phyloP scores from a whole-genome alignment of 2,888 invertebrate species.

The Deilephila porcellus region DNA sequence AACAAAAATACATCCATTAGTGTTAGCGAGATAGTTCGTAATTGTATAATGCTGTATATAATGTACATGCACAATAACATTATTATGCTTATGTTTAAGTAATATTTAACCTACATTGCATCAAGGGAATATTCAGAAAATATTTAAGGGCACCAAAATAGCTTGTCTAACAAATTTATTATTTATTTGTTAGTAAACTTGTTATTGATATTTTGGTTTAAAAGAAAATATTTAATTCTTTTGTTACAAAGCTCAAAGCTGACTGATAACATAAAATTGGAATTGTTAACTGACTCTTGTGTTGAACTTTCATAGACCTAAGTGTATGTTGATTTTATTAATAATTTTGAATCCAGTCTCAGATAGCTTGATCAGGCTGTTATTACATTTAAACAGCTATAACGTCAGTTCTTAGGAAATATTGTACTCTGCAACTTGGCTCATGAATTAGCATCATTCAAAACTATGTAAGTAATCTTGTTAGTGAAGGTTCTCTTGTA shows the following conservation, averaged over 20 bases:
- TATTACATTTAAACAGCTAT: background rate
- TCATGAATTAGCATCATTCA: background rate
- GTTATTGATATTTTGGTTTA: background rate
- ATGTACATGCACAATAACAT: conserved; percentile 48
- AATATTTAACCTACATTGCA: conserved; percentile 28
- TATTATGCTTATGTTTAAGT: conserved; percentile 36
- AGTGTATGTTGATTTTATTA: background rate
- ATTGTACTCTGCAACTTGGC: background rate
- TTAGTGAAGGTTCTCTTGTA: background rate
- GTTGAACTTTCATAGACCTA: background rate
- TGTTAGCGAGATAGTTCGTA: conserved; percentile 51
- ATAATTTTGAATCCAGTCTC: background rate
- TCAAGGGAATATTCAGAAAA: background rate
- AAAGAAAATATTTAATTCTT: background rate
- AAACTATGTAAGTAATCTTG: background rate
- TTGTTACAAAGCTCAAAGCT: conserved; percentile 27
- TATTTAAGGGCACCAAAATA: background rate
- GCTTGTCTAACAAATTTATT: background rate
- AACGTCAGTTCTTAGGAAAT: background rate
- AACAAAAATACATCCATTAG: conserved; percentile 40
- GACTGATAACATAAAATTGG: background rate
- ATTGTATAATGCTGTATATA: conserved; percentile 53
- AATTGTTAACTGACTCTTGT: conserved; percentile 2
- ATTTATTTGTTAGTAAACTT: background rate
- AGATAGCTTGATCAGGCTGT: background rate